Evolutionary conservation across 2,797 vertebrate genomes (phyloP).

Genomic region (Pseudochaenichthys georgianus): DNA sequence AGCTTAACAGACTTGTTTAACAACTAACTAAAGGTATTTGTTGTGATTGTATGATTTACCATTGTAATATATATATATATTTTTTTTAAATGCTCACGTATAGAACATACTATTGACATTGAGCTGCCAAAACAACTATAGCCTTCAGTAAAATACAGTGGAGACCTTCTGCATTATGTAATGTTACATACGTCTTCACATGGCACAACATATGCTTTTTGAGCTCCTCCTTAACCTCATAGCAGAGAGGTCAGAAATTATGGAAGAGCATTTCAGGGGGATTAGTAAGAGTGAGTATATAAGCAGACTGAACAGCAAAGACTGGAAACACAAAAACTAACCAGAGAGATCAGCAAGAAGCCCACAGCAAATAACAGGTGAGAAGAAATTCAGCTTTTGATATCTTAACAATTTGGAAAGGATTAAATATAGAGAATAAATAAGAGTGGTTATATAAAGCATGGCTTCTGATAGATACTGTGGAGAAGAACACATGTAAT

Average conservation of each 20-base stretch:
- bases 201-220: slow-evolving; percentile 3
- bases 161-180: slow-evolving; percentile 42
- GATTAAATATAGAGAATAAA: neutral
- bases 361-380: slow-evolving; percentile 45
- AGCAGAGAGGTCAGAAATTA: neutral
- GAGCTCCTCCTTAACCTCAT: slow-evolving; percentile 40
- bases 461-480: neutral
- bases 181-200: slow-evolving; percentile 19
- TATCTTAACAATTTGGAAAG: neutral
- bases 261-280: slow-evolving; percentile 31
- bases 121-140: neutral
- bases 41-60: neutral
- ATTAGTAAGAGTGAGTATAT: slow-evolving; percentile 53
- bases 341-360: slow-evolving; percentile 22
- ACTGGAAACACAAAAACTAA: slow-evolving; percentile 16
- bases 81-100: neutral
- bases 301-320: slow-evolving; percentile 26
- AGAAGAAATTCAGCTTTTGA: slow-evolving; percentile 16
- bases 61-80: neutral
- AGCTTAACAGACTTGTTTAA: neutral
- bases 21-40: neutral
- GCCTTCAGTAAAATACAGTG: slow-evolving; percentile 1
- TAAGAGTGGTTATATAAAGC: neutral
- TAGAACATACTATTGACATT: neutral
- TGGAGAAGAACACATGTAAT: neutral